Base-by-base conservation (phyloP, 2,888 invertebrate species). In the Tachina fera region DNA sequence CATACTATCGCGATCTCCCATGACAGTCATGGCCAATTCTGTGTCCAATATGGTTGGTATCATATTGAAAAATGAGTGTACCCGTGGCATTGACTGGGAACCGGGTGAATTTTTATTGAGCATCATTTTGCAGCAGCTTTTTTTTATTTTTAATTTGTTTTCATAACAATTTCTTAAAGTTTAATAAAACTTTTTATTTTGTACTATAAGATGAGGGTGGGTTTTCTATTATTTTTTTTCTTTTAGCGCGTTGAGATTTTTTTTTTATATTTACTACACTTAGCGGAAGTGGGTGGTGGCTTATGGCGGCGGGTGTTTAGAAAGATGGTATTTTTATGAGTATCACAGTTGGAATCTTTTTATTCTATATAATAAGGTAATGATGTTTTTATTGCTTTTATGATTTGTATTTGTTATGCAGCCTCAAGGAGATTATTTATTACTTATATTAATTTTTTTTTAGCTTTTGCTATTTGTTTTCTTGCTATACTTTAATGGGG, bases 41-140 rank as follows among this genome's bases (percentile, higher is more conserved):
- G 91, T 91, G 87, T 91, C 91, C 89, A 92, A 89, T 80, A 91
- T 90, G 78, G 91, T 90, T 31, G 92, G 92, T 88, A 92, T 91
- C 91, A 91, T 91, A 81, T 91, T 92, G 88, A 91, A 91, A 83
- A 91, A 91, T 61, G 91, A 91, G 82, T 91, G 91, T 41, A 91
- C 89, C 39, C 91, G 90, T 85, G 91, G 91, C 89, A 91, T 88
- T 82, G 91, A 91, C 74, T 89, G 90, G 83, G 91, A 91, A 67
- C 89, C 88, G 39, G 88, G 89, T 68, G 90, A 90, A 47, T 91
- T 90, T 80, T 91, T 91, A 86, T 90, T 91, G 41, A 91, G 79
- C 90, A 90, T 91, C 70, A 84, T 86, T 65, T 77, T 83, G 72
- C 45, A 60, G 79, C 47, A 61, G 53, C 56, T 31, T 31, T 31